Base-by-base conservation (phyloP, 2,888 invertebrate genomes). In the Octonoba sinensis region DNA sequence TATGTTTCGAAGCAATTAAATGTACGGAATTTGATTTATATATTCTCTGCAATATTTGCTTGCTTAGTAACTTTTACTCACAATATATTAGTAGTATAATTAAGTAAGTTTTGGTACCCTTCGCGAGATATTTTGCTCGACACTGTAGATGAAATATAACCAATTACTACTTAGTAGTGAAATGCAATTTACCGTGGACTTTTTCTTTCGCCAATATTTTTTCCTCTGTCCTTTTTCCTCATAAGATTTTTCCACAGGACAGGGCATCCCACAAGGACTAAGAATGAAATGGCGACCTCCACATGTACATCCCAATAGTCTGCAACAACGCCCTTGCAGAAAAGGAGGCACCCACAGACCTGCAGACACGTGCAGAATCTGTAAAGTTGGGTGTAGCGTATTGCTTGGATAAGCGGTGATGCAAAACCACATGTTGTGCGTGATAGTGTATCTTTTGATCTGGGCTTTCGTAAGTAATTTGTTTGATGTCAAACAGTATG, bases 401-500 rank as follows among this genome's bases (percentile, higher is more conserved):
- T 84, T 84, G 1, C 82, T 74, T 16, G 84, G 84, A 27, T 84
- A 84, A 46, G 74, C 72, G 1, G 82, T 79, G 57, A 84, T 72
- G 13, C 82, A 77, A 36, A 84, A 84, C 84, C 84, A 84, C 84
- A 84, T 84, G 1, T 6, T 27, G 27, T 22, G 16, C 16, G 11
- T 22, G 12, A 0, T 12, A 18, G 1, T n/a, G n/a, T n/a, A 20
- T 56, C 22, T 8, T 18, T 12, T 3, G 27, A 13, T 27, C 24
- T 60, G 27, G 1, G n/a, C n/a, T n/a, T 36, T 36, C 11, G 36
- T 36, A 36, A 8, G 11, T 36, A 36, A 36, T 36, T 27, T 36
- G 36, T 36, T 11, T 8, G 11, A 11, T 6, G 8, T 11, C 1
- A n/a, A n/a, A n/a, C n/a, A n/a, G n/a, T n/a, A n/a, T n/a, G n/a